These are phyloP conservation scores for Iselma pallidipennis DNA, from an alignment of 2,888 invertebrate species.

Conservation along the genomic window DNA sequence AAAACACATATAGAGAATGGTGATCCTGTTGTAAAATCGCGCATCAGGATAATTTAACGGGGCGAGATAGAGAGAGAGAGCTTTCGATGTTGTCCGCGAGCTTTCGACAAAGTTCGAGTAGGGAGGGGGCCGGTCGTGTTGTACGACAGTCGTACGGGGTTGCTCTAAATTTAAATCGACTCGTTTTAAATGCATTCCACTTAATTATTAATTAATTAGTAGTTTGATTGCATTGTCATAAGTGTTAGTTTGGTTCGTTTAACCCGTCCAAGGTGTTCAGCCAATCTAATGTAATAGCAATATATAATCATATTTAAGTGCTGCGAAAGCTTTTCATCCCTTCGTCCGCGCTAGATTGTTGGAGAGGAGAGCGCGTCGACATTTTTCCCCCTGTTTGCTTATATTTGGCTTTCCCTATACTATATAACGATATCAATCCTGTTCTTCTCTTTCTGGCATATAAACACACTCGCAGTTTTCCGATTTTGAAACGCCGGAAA, in stretches of 20 bases:
- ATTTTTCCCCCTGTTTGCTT: constrained; percentile 31
- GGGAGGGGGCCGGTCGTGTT: constrained; percentile 49
- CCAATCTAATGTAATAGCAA: constrained; percentile 25
- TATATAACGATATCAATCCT: too few relatives aligned
- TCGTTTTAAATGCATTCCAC: constrained; percentile 49
- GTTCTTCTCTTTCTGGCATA: too few relatives aligned
- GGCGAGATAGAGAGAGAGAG: neutral
- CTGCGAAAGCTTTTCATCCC: constrained; percentile 9
- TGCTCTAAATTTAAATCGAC: constrained; percentile 53
- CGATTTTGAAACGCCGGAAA: too few relatives aligned
- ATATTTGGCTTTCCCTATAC: constrained; percentile 13
- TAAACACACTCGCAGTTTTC: too few relatives aligned
- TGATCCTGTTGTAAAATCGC: constrained; percentile 33
- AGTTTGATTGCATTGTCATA: constrained; percentile 43
- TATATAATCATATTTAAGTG: constrained; percentile 24
- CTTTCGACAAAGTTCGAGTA: constrained; percentile 39
- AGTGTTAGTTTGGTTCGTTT: constrained; percentile 41
- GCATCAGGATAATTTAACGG: constrained; percentile 33
- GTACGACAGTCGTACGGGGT: constrained; percentile 46
- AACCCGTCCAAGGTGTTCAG: constrained; percentile 39
- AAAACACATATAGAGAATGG: neutral
- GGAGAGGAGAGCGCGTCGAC: constrained; percentile 27
- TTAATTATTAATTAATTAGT: constrained; percentile 50
- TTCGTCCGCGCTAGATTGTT: neutral
- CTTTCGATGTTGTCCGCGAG: constrained; percentile 23